Evolutionary conservation across 2,888 invertebrate species (phyloP).

Genomic region (Agrochola lota): DNA sequence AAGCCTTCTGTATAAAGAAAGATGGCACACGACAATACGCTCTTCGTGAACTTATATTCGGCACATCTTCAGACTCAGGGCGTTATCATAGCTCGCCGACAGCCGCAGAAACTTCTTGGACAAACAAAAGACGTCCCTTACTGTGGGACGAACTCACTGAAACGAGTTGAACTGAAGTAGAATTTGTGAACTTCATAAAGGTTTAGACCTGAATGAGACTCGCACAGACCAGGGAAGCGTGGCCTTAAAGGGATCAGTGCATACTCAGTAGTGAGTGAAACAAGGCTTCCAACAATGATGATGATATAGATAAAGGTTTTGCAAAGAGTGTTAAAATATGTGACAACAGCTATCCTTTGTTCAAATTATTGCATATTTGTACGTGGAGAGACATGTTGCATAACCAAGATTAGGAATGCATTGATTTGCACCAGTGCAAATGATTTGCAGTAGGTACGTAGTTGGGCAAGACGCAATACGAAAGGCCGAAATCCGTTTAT

Average conservation of each 20-base stretch:
- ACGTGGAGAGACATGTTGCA: neutral
- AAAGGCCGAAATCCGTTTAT: neutral
- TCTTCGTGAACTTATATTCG: slow-evolving; percentile 43
- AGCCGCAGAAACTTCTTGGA: slow-evolving; percentile 54
- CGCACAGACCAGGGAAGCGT: too few species aligned
- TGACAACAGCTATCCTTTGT: neutral
- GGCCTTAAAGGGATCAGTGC: neutral
- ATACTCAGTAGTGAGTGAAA: neutral
- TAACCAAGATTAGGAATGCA: slow-evolving; percentile 15
- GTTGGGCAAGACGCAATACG: neutral
- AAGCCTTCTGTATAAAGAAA: slow-evolving; percentile 38
- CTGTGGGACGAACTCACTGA: slow-evolving; percentile 39
- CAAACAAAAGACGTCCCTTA: slow-evolving; percentile 53
- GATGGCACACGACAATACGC: slow-evolving; percentile 42
- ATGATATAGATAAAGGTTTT: neutral
- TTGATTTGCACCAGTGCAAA: neutral
- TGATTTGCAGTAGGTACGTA: neutral
- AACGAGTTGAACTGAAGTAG: neutral
- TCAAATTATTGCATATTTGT: slow-evolving; percentile 2
- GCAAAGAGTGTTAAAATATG: neutral
- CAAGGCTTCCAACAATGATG: neutral
- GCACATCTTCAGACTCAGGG: slow-evolving; percentile 43
- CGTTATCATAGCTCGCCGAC: slow-evolving; percentile 39
- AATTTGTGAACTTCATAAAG: neutral
- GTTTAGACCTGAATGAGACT: neutral